phyloP scores from a whole-genome alignment of 1,140 invertebrate species.

The Rhyacophila brunnea region DNA sequence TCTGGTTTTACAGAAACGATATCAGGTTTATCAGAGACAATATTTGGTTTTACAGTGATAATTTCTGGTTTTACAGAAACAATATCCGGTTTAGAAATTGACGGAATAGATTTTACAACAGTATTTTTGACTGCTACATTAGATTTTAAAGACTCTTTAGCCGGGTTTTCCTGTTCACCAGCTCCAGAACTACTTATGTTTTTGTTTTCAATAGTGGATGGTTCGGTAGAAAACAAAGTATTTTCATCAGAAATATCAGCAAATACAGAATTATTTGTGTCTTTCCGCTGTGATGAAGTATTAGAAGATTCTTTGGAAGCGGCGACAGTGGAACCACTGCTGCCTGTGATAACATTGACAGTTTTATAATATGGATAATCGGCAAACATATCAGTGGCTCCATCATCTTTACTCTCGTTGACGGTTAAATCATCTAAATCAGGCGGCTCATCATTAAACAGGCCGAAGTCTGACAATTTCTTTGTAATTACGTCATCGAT shows the following conservation, averaged over 20 bases:
- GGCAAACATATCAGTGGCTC: constrained; percentile 10
- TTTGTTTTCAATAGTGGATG: no score
- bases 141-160: no score
- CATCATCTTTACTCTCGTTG: constrained; percentile 2
- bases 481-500: not conserved
- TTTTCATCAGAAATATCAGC: no score
- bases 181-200: no score
- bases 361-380: constrained; percentile 28
- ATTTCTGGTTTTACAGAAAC: not conserved
- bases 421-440: constrained; percentile 17
- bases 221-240: no score
- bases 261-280: no score
- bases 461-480: constrained; percentile 6
- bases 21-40: no score
- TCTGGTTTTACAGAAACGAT: no score
- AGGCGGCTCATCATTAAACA: constrained; percentile 28
- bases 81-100: constrained; percentile 1
- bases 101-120: not conserved
- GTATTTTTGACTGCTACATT: not conserved
- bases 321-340: no score
- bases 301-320: constrained; percentile 3
- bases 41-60: not conserved
- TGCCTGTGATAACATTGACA: constrained; percentile 15
- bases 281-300: no score
- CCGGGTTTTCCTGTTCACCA: no score